Base-by-base conservation (phyloP, 2,113 vertebrate species). In the Limnothrissa miodon region DNA sequence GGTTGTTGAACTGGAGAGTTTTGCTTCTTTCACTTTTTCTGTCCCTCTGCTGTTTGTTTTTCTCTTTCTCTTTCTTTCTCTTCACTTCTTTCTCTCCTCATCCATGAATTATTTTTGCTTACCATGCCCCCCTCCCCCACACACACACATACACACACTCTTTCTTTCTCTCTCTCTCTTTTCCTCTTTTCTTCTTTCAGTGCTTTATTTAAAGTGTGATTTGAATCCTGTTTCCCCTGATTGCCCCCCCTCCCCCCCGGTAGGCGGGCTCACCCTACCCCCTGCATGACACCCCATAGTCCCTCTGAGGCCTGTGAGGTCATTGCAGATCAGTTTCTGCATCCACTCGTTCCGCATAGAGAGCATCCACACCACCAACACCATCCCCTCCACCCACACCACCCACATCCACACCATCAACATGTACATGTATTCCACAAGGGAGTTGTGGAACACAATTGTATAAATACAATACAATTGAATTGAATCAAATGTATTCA, bases 191-290 rank as follows among this genome's bases (percentile, higher is more conserved):
- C 9, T 25, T 62, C n/a, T 62, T 10, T 36, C 33, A 36, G 25
- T 36, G 66, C 11, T 74, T 15, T 74, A 74, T 74, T 74, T 74
- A 39, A 74, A 74, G 66, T 36, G 66, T 74, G 66, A 74, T 74
- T 74, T 74, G 66, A 74, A 74, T 74, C n/a, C n/a, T 66, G 59
- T 66, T 25, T 11, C 59, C 2, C 15, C 29, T 4, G 3, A 23
- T 6, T 29, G 42, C 29, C 1, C 33, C 66, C 11, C 66, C n/a
- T 9, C 59, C 25, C 59, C 29, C 13, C 13, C 33, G 5, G 10
- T 33, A 29, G 25, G 17, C 5, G 10, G 23, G n/a, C 23, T 25
- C 59, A 29, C n/a, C 59, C 59, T 36, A 10, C 5, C 9, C 29
- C 5, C 66, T 74, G 29, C 66, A 74, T 74, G 66, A 36, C 66